A percentile compares a stretch with the other conserved stretches of the same genome.
These are phyloP conservation scores for Hartigia nigra DNA, from an alignment of 2,888 invertebrate species.

Conservation along the genomic window DNA sequence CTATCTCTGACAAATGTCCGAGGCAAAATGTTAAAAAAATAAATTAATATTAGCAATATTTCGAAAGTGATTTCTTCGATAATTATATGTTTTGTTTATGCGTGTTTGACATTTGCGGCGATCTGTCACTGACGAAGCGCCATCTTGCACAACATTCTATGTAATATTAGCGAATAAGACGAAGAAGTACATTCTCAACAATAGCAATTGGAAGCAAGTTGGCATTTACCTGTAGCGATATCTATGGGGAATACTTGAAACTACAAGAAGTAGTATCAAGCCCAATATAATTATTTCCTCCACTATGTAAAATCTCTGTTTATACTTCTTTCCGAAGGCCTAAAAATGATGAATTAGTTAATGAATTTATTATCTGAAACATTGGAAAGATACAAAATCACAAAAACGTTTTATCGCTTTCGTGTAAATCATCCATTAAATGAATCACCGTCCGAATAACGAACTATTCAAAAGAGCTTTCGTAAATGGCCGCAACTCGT, in stretches of 20 bases:
- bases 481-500: neutral
- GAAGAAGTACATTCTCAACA: neutral
- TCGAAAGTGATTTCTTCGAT: neutral
- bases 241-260: neutral
- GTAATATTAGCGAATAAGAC: neutral
- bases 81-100: neutral
- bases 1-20: neutral
- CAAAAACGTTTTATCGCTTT: neutral
- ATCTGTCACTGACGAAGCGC: slow-evolving; percentile 5
- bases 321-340: neutral
- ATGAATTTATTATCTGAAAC: neutral
- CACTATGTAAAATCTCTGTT: neutral
- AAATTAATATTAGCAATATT: neutral
- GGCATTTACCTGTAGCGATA: neutral
- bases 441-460: neutral
- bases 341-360: neutral
- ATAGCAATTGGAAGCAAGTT: neutral
- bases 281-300: no score
- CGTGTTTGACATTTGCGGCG: slow-evolving; percentile 1
- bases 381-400: neutral
- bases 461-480: neutral
- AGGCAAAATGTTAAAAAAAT: neutral
- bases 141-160: neutral
- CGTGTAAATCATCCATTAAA: neutral
- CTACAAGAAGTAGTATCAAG: neutral